Evolutionary conservation across 1,140 invertebrate genomes (phyloP), one percentile per base, ranked within the genome.

Genomic region (Euglossa dilemma): DNA sequence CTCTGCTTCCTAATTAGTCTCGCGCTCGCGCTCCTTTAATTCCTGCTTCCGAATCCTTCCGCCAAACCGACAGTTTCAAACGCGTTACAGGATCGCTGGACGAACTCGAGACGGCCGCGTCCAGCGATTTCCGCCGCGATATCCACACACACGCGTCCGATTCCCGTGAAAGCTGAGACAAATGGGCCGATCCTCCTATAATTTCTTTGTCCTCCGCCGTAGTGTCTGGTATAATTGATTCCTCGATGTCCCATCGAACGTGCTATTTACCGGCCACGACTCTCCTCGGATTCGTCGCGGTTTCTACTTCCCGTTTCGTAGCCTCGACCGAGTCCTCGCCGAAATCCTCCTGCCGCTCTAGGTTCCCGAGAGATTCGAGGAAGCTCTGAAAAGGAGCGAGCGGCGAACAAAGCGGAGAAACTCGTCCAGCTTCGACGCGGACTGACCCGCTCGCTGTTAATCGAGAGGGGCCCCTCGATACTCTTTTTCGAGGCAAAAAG

Each of bases 401-500:
- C 14, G 52, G n/a, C 25, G 47, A 80, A 73, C 59, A 64, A 56
- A 73, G 78, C 70, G 50, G n/a, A n/a, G 25, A 25, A 54, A 75
- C 61, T 54, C n/a, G 71, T 28, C 52, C 79, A 66, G 71, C 75
- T 81, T 75, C 43, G 6, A 23, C 50, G 25, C 43, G 23, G n/a
- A 23, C 61, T 66, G 71, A 66, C 59, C 47, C 50, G 36, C 54
- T 71, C 52, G 20, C 25, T 8, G 69, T 80, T 80, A 80, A 80
- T 80, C 77, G 69, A 61, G n/a, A n/a, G n/a, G n/a, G 56, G 14
- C 25, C 77, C 74, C 67, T 16, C 50, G 76, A 56, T 78, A 69
- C 77, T 72, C 67, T 72, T 80, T 80, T 72, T 77, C 67, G 43
- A 80, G 56, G 56, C 63, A 72, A 80, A 77, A 80, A 80, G 70